A percentile compares a stretch with the other conserved stretches of the same genome.
These are phyloP conservation scores for Hirtodrosophila trivittata DNA, from an alignment of 2,888 invertebrate species.

Conservation along the genomic window DNA sequence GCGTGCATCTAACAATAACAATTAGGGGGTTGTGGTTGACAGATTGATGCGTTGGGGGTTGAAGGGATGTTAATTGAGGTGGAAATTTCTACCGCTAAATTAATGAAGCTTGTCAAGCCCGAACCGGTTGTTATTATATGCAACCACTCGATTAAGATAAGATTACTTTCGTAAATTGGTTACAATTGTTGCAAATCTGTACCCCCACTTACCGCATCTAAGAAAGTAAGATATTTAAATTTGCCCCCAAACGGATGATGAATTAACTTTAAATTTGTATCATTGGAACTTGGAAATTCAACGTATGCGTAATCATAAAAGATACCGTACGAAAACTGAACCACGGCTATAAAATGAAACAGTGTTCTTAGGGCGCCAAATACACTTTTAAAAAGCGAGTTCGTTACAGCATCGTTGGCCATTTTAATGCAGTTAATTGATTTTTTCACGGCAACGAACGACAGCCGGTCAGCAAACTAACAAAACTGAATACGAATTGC, in stretches of 20 bases:
- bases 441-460: slow-evolving; percentile 53
- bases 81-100: slow-evolving; percentile 45
- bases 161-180: background rate
- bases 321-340: slow-evolving; percentile 88
- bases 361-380: slow-evolving; percentile 77
- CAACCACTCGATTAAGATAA: slow-evolving; percentile 21
- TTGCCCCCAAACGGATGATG: slow-evolving; percentile 88
- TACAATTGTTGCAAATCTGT: background rate
- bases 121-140: slow-evolving; percentile 52
- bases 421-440: slow-evolving; percentile 63
- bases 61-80: slow-evolving; percentile 50
- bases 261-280: slow-evolving; percentile 60
- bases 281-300: slow-evolving; percentile 84
- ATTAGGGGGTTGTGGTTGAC: slow-evolving; percentile 35
- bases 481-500: slow-evolving; percentile 42
- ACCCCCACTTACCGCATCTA: slow-evolving; percentile 64
- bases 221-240: slow-evolving; percentile 91
- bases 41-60: slow-evolving; percentile 1
- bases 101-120: slow-evolving; percentile 31
- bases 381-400: slow-evolving; percentile 71
- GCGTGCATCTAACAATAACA: slow-evolving; percentile 15
- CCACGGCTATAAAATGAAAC: slow-evolving; percentile 86
- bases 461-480: slow-evolving; percentile 27
- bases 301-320: slow-evolving; percentile 89
- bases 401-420: slow-evolving; percentile 47